Conservation (phyloP, 53 echinoderm and acorn worm species). For the Pentamera pediparva region DNA sequence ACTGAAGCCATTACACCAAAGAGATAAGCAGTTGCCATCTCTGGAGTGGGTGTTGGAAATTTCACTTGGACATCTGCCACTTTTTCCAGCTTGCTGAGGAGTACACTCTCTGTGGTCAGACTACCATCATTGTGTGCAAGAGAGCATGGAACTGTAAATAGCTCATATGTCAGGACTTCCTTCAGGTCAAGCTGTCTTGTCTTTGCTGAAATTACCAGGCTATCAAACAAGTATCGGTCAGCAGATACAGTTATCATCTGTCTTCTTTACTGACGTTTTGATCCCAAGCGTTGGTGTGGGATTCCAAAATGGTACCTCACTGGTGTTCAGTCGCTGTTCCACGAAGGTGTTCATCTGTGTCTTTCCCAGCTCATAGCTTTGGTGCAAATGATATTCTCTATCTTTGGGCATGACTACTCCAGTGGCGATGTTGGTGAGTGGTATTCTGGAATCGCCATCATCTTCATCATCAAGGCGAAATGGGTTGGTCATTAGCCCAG, state of each 20-base stretch:
- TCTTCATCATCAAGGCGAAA: background rate
- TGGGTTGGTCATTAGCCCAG: background rate
- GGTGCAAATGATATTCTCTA: background rate
- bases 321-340: conserved; percentile 9
- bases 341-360: background rate
- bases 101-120: conserved; percentile 17
- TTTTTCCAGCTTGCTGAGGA: background rate
- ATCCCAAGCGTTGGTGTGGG: background rate
- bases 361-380: background rate
- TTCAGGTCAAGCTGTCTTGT: background rate
- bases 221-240: background rate
- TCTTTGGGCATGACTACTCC: background rate
- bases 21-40: conserved; percentile 8
- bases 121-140: background rate
- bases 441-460: background rate
- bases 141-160: background rate
- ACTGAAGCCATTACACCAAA: background rate
- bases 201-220: background rate
- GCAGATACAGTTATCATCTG: background rate
- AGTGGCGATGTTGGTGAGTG: conserved; percentile 1
- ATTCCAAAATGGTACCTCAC: conserved; percentile 1
- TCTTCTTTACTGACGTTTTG: conserved; percentile 3
- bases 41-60: background rate
- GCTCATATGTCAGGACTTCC: background rate
- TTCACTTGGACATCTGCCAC: background rate